phyloP scores from a whole-genome alignment of 2,113 vertebrate genomes.

The Melanerpes aurifrons region DNA sequence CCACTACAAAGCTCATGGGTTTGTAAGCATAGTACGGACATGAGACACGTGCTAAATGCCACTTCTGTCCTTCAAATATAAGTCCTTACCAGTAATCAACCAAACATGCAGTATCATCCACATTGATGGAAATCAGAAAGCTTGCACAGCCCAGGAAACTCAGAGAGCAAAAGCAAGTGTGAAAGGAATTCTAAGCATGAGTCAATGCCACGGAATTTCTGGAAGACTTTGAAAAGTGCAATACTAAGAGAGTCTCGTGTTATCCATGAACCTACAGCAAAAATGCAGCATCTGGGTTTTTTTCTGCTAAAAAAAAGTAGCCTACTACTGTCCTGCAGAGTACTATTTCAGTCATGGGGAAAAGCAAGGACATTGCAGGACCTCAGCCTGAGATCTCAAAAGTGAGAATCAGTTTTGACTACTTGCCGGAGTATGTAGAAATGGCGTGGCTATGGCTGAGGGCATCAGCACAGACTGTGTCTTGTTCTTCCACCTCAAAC shows the following conservation, averaged over 20 bases:
- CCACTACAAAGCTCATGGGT: background rate
- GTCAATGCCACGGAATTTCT: background rate
- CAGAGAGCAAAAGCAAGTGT: background rate
- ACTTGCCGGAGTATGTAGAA: accelerated
- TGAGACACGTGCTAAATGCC: background rate
- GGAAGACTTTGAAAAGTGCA: background rate
- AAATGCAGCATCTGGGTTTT: background rate
- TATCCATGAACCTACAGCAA: background rate
- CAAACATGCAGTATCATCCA: background rate
- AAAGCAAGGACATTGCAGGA: background rate
- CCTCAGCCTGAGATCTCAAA: background rate
- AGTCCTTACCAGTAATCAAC: background rate
- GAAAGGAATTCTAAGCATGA: background rate
- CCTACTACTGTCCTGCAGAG: background rate
- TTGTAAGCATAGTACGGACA: background rate
- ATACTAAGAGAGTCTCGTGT: background rate
- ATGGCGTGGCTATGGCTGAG: accelerated
- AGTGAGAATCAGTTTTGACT: accelerated
- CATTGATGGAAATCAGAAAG: background rate
- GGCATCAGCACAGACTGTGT: background rate
- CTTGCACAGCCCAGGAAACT: background rate
- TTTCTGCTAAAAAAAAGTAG: background rate
- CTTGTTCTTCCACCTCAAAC: background rate
- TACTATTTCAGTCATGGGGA: accelerated
- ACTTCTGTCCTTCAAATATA: background rate